Evolutionary conservation across 2,888 invertebrate species (phyloP), one percentile per base, ranked within the genome.

Genomic region (Onthophagus sagittarius): DNA sequence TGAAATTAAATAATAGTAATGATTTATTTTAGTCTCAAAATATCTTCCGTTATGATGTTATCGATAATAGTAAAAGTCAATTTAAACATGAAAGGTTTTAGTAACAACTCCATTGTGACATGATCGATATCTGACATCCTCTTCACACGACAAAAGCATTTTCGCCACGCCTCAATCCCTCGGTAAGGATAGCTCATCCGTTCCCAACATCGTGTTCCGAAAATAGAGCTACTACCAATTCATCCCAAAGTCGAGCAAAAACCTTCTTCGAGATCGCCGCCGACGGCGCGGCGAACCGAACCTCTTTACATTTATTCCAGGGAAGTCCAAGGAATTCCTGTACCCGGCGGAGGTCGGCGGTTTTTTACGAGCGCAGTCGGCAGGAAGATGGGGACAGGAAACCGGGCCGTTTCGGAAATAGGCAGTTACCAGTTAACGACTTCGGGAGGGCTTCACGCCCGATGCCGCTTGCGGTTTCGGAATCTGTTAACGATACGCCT

Each of bases 371-470:
- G 39, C 11, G 39, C 75, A 74, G 74, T 76, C 74, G 67, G 63
- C 71, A 63, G 71, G 64, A 67, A 63, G 70, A 72, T 69, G 62
- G 65, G 72, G 72, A 72, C 82, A 82, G 83, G 83, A 83, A 82
- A 81, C 81, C 80, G 39, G 39, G 39, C 67, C 82, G 83, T 83
- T 82, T 83, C 82, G 83, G 83, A 83, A 83, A 83, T 83, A 81
- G 82, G 81, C 82, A 80, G 83, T 83, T 83, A 83, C 81, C 81
- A 81, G 78, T 80, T 83, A 82, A 82, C 80, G 81, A 81, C 79
- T 79, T 79, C 79, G 79, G 77, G 75, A 67, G 14, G 23, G 71
- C 73, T 71, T 39, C 73, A 63, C 70, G 71, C 69, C 70, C 31
- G 15, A 63, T 71, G 73, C 62, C 31, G 31, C 69, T 73, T 64